These are phyloP conservation scores for Nycticorax nycticorax DNA, from an alignment of 2,113 vertebrate genomes.

Conservation along the genomic window DNA sequence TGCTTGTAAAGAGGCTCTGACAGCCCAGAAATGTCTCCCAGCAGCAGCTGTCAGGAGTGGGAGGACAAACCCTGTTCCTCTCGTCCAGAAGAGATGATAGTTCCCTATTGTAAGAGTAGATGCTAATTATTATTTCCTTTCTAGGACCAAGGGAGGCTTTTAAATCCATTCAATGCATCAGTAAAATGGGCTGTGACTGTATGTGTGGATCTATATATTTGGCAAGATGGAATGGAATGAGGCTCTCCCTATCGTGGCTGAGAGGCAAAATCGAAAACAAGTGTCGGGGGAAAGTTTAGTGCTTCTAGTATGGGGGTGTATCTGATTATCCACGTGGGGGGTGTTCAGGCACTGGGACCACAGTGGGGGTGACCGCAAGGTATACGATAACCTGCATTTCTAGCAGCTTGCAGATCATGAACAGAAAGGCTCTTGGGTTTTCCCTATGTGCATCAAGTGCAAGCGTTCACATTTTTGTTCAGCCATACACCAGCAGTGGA, in stretches of 20 bases:
- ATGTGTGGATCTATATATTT: neutral
- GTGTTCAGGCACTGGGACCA: neutral
- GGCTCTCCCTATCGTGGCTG: accelerated
- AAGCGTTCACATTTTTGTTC: neutral
- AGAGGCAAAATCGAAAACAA: neutral
- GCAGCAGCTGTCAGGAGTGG: conserved; percentile 41
- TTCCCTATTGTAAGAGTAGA: neutral
- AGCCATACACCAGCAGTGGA: neutral
- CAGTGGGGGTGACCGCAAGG: neutral
- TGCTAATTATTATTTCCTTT: conserved; percentile 39
- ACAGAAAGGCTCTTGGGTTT: neutral
- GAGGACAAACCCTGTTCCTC: neutral
- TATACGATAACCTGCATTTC: neutral
- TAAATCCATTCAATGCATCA: neutral
- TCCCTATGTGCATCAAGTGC: neutral
- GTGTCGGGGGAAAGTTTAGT: neutral
- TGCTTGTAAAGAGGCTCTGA: conserved; percentile 27
- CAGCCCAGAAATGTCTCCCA: conserved; percentile 40
- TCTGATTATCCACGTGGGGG: neutral
- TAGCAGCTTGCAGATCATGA: neutral
- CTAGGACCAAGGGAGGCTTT: neutral
- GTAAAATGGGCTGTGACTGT: neutral
- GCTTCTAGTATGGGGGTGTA: neutral
- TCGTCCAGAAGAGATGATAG: neutral
- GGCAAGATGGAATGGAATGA: neutral